Evolutionary conservation across 2,797 vertebrate species (phyloP), one percentile per base, ranked within the genome.

Genomic region (Petrocephalus schoutedeni): DNA sequence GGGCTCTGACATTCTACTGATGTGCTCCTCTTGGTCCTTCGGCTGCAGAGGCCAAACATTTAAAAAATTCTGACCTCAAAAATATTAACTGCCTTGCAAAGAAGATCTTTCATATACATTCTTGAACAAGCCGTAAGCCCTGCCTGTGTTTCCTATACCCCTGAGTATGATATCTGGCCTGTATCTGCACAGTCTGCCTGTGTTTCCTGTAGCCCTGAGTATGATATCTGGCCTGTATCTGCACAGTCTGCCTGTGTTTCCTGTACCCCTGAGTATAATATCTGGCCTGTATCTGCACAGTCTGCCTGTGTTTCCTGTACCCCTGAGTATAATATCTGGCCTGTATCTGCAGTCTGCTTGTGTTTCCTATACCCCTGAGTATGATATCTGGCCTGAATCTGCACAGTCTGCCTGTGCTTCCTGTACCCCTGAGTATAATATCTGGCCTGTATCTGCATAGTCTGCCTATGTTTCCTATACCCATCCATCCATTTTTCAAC

Each of bases 21-120:
- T 53, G 28, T 87, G 86, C 64, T 86, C 67, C 9, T 92, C 91
- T 14, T 77, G 74, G 54, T 92, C 89, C 85, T 89, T 89, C 49
- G 91, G 84, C 91, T 92, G 85, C 4, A 41, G 57, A 61, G 83
- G 88, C 85, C 64, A 45, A 77, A 77, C 7, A 7, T 19, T 45
- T 41, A 57, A 58, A 82, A 53, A 14, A 4, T 80, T 77, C 61
- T 59, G 56, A 19, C n/a, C 57, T 59, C 77, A 28, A 80, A 83
- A 87, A 87, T 23, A 85, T 53, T 85, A 53, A 85, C 53, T 85
- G 41, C 19, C 19, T 54, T 57, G 82, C 54, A n/a, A 54, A 84
- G 82, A 16, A 85, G 51, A 54, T 56, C n/a, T 64, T 49, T 45
- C 7, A 87, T 58, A 77, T 80, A 28, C 14, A 32, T 87, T 56